A percentile compares a stretch with the other conserved stretches of the same genome.
These are phyloP conservation scores for Melanotaenia trifasciata DNA, from an alignment of 2,797 vertebrate genomes.

Conservation along the genomic window DNA sequence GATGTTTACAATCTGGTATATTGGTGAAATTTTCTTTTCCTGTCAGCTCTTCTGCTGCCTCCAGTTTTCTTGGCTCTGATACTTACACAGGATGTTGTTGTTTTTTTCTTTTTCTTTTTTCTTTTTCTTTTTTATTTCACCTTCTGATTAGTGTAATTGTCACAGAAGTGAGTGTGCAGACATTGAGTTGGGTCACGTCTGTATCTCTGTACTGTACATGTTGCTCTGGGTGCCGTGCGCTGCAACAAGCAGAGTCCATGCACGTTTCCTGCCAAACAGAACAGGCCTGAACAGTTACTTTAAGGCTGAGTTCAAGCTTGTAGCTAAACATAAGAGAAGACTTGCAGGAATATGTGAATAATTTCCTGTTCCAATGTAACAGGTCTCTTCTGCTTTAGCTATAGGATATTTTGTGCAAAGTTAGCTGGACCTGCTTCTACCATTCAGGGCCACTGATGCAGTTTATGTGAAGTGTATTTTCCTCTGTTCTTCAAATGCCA, in stretches of 20 bases:
- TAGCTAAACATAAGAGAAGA: background rate
- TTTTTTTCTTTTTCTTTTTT: background rate
- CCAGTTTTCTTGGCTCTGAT: constrained; percentile 29
- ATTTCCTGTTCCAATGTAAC: background rate
- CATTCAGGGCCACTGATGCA: too few relatives aligned
- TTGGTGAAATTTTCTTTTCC: constrained; percentile 11
- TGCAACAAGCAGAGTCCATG: background rate
- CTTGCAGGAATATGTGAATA: background rate
- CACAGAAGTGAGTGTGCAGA: constrained; percentile 15
- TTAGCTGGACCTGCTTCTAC: background rate
- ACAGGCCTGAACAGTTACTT: background rate
- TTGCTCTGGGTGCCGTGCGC: background rate
- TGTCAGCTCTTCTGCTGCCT: constrained; percentile 22
- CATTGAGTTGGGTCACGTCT: constrained; percentile 28
- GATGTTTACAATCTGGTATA: constrained; percentile 19
- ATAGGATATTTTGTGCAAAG: background rate
- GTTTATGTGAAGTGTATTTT: too few relatives aligned
- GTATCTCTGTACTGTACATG: background rate
- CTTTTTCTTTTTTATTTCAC: background rate
- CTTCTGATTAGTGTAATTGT: constrained; percentile 48
- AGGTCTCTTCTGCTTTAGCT: background rate
- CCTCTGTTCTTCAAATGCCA: background rate
- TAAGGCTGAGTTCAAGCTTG: background rate
- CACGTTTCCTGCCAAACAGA: background rate
- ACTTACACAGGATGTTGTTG: constrained; percentile 42